Evolutionary conservation across 2,888 invertebrate species (phyloP), one percentile per base, ranked within the genome.

Genomic region (Rhogogaster chlorosoma): DNA sequence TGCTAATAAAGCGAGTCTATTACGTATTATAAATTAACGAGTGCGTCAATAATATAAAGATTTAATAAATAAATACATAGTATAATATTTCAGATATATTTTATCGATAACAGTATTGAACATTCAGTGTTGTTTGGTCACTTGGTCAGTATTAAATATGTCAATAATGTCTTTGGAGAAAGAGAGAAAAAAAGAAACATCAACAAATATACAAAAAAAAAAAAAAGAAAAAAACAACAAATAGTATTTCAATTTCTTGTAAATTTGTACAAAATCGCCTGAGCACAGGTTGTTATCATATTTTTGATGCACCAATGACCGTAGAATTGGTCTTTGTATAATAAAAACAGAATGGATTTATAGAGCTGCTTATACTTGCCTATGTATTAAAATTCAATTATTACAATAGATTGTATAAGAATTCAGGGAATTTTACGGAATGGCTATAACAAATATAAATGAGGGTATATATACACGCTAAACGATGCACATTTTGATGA

Each of bases 371-470:
- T 57, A 67, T 7, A 80, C 57, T 80, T 61, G 80, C 85, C 84
- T 85, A 86, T 85, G 86, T 86, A 85, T 84, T 86, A 87, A 57
- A 83, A 45, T 71, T 42, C 42, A 75, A 18, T 38, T 84, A 84
- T 64, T 77, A 49, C 49, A 85, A 84, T 85, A 86, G 80, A 84
- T 86, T 85, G 75, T 78, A 84, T 85, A 84, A 42, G 53, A 78
- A 78, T 70, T 78, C 49, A 78, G 53, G 49, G 53, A 53, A 78
- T n/a, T 12, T 75, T 57, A 32, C 36, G 18, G 53, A 78, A 78
- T 78, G 36, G 53, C 53, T 78, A 32, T 26, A 32, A 80, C 22
- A 22, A 36, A 80, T 2, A 22, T 42, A 7, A 18, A 70, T 6
- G 36, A 71, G 1, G 38, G 38, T 10, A 38, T 32, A 36, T 12